phyloP scores from a whole-genome alignment of 2,797 vertebrate genomes.

The Chrysocyon brachyurus region DNA sequence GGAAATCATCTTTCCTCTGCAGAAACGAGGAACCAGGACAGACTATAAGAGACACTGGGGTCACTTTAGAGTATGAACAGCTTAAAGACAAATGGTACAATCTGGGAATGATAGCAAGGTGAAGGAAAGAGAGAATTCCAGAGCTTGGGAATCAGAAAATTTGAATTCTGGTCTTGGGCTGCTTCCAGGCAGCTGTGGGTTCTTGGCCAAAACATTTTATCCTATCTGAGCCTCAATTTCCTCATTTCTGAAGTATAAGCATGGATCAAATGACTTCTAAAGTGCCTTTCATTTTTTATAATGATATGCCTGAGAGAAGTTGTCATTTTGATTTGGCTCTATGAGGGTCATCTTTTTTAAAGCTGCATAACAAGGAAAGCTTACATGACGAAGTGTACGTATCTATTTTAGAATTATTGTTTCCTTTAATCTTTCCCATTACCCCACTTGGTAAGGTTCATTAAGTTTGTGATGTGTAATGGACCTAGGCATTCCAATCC shows the following conservation, averaged over 20 bases:
- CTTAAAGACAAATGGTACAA: neutral
- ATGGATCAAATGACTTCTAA: conserved; percentile 11
- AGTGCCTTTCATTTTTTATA: conserved; percentile 28
- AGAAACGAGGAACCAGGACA: neutral
- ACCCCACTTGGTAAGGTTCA: neutral
- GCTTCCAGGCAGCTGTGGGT: conserved; percentile 25
- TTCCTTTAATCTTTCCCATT: neutral
- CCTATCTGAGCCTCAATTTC: conserved; percentile 9
- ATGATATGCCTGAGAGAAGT: conserved; percentile 35
- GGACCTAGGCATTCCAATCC: neutral
- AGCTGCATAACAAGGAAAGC: neutral
- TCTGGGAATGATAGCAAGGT: neutral
- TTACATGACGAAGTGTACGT: neutral
- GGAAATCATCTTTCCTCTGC: neutral
- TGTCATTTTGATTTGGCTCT: conserved; percentile 49
- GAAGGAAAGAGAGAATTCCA: neutral
- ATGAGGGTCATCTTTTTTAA: neutral
- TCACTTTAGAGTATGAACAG: neutral
- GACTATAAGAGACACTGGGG: neutral
- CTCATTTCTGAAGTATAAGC: neutral
- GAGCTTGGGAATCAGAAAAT: neutral
- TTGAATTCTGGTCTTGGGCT: conserved; percentile 1
- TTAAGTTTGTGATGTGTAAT: neutral
- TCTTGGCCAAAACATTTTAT: conserved; percentile 37
- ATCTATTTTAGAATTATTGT: neutral